Conservation (phyloP, 2,888 invertebrate species). For the Drosophila birchii region DNA sequence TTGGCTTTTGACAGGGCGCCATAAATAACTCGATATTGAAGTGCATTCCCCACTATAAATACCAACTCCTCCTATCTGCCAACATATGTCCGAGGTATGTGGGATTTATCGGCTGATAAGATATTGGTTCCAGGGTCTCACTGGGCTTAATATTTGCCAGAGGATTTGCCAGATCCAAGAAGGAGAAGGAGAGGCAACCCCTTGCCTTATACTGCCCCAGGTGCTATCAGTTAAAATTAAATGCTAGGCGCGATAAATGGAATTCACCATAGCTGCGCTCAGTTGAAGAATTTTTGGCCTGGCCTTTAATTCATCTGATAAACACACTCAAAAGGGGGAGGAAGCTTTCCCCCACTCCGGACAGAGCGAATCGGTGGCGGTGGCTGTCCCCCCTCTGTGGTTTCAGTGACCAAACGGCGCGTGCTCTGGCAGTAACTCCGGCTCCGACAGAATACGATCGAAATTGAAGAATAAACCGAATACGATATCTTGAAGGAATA, state of each 20-base stretch:
- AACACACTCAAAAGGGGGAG: constrained; percentile 23
- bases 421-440: constrained; percentile 75
- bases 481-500: background rate
- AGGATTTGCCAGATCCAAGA: constrained; percentile 18
- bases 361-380: background rate
- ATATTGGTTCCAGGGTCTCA: constrained; percentile 44
- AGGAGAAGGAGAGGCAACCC: background rate
- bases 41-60: constrained; percentile 22
- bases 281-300: constrained; percentile 59
- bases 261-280: constrained; percentile 66
- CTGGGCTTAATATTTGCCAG: constrained; percentile 15
- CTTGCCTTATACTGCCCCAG: background rate
- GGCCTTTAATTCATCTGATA: constrained; percentile 39
- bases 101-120: constrained; percentile 57
- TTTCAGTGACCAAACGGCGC: constrained; percentile 79
- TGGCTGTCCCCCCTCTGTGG: background rate
- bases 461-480: constrained; percentile 1
- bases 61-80: constrained; percentile 7
- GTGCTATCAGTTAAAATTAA: constrained; percentile 43
- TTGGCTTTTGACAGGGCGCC: constrained; percentile 20
- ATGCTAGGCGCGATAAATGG: constrained; percentile 63
- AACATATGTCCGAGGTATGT: constrained; percentile 37
- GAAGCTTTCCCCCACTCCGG: constrained; percentile 33
- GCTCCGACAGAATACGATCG: constrained; percentile 4
- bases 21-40: constrained; percentile 26